Conservation (phyloP, 2,888 invertebrate species). For the Candidula unifasciata region DNA sequence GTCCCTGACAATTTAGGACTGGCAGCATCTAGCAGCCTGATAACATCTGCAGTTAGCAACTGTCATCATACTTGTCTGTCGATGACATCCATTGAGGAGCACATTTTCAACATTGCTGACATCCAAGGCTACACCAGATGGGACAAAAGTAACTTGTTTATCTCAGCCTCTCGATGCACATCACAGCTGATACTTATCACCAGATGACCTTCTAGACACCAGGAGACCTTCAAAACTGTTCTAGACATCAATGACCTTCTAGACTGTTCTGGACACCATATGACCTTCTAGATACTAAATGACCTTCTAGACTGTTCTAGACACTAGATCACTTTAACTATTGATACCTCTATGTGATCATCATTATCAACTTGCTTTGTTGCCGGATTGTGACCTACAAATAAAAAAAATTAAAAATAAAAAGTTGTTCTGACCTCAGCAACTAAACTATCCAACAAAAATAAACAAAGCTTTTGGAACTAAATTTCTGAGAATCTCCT, state of each 20-base stretch:
- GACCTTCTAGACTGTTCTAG: too few species aligned
- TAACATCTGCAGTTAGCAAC: too few species aligned
- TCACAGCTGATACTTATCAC: slow-evolving; percentile 53
- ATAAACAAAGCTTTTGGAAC: too few species aligned
- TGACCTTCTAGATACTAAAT: slow-evolving; percentile 35
- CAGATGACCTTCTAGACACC: slow-evolving; percentile 38
- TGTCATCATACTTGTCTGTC: neutral
- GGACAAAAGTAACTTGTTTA: slow-evolving; percentile 54
- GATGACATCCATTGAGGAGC: neutral
- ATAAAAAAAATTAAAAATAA: too few species aligned
- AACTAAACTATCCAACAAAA: too few species aligned
- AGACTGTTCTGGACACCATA: slow-evolving; percentile 19
- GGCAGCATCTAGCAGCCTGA: neutral
- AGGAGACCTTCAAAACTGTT: slow-evolving; percentile 29
- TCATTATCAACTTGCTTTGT: too few species aligned
- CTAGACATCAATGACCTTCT: too few species aligned
- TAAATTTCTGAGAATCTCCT: too few species aligned
- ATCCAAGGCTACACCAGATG: slow-evolving; percentile 48
- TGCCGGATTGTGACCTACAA: too few species aligned
- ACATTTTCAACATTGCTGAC: slow-evolving; percentile 39
- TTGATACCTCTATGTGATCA: too few species aligned
- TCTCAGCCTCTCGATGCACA: slow-evolving; percentile 53
- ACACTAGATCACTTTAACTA: too few species aligned
- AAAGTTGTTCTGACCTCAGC: too few species aligned
- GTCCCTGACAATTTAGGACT: neutral